Base-by-base conservation (phyloP, 1,140 invertebrate genomes). In the Drosophila tani region DNA sequence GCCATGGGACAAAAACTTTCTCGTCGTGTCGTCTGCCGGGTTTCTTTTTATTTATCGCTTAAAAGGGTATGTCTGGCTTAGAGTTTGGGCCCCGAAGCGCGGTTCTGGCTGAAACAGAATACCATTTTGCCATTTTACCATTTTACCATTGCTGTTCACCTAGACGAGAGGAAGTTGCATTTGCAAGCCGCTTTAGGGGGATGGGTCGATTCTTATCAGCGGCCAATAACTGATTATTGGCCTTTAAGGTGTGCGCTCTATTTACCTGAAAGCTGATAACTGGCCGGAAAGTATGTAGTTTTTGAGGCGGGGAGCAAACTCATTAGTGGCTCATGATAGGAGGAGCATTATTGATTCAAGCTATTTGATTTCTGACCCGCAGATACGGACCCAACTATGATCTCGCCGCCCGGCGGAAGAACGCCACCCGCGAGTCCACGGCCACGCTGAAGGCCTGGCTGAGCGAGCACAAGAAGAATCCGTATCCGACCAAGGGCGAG, bases 391-490 rank as follows among this genome's bases (percentile, higher is more conserved):
- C 97, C 40, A 97, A 98, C 65, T 99, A 99, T 94, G 97, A 99
- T 93, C 95, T 98, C 91, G 97, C 97, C 29, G 97, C 97, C 27
- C 94, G 98, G 66, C 94, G 98, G 60, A 99, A 99, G 93, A 99
- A 99, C 93, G 98, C 98, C n/a, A 99, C 98, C 14, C 94, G 98
- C 65, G 98, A 99, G 93, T 98, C 98, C 5, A 99, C 98, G 29
- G 97, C 97, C 49, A 99, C 98, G 3, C 94, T 98, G n/a, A 99
- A 99, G 93, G 97, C 97, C 40, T 99, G 98, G 98, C 94, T 99
- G 8, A 98, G 98, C 93, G 97, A 98, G 87, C 98, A 99, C 94
- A 97, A 98, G 92, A 98, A 98, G 94, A 99, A 99, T 93, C 98
- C 98, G 0, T 99, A 99, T 93, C 98, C 98, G 2, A 98, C 97